These are phyloP conservation scores for Urocyon cinereoargenteus DNA, from an alignment of 2,797 vertebrate genomes.

Conservation along the genomic window DNA sequence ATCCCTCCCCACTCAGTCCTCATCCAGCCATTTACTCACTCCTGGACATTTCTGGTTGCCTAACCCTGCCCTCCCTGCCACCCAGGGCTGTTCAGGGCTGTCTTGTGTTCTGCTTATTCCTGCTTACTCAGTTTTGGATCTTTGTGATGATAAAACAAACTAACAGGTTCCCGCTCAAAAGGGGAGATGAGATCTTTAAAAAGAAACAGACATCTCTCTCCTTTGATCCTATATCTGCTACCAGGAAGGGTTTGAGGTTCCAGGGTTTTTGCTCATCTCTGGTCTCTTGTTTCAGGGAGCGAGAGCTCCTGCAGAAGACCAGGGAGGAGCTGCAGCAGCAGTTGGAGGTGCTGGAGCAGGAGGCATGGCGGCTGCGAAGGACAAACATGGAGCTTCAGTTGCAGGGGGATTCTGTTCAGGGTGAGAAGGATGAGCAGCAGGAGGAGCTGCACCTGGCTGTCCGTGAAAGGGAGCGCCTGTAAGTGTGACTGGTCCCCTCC, in stretches of 20 bases:
- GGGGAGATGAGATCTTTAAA: slow-evolving; percentile 19
- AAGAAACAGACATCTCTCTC: background rate
- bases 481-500: slow-evolving; percentile 50
- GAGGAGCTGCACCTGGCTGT: slow-evolving; percentile 86
- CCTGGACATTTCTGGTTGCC: background rate
- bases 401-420: slow-evolving; percentile 85
- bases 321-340: slow-evolving; percentile 87
- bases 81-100: background rate
- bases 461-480: slow-evolving; percentile 87
- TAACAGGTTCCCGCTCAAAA: background rate
- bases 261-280: background rate
- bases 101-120: slow-evolving; percentile 34
- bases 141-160: background rate
- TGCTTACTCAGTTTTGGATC: background rate
- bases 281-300: slow-evolving; percentile 81
- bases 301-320: slow-evolving; percentile 86
- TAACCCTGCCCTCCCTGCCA: background rate
- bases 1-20: rapidly evolving
- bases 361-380: slow-evolving; percentile 86
- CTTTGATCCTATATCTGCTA: background rate
- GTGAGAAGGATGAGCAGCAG: slow-evolving; percentile 86
- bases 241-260: background rate
- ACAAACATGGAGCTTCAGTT: slow-evolving; percentile 85
- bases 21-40: background rate
- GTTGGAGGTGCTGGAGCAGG: slow-evolving; percentile 86